Conservation (phyloP, 1,140 invertebrate genomes). For the Cydia fagiglandana region DNA sequence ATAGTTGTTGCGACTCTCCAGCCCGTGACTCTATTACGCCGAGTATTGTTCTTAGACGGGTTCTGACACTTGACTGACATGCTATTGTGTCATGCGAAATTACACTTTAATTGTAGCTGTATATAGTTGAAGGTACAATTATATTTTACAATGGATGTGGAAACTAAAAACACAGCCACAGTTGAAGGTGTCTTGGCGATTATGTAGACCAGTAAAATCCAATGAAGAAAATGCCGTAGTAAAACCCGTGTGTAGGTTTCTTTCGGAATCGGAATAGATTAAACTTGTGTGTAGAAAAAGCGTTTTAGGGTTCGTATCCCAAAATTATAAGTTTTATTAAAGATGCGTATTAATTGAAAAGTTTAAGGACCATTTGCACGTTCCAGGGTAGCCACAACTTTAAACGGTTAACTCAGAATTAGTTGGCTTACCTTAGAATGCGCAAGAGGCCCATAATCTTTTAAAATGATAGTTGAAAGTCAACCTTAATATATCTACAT, state of each 20-base stretch:
- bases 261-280: too few relatives aligned
- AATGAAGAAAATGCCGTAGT: background rate
- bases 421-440: too few relatives aligned
- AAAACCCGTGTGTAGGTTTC: too few relatives aligned
- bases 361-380: too few relatives aligned
- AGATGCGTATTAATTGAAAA: background rate
- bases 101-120: background rate
- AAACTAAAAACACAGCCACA: background rate
- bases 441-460: too few relatives aligned
- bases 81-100: background rate
- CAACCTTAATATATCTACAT: too few relatives aligned
- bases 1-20: background rate
- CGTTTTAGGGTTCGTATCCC: too few relatives aligned
- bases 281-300: too few relatives aligned
- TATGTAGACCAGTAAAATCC: background rate
- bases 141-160: background rate
- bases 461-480: too few relatives aligned
- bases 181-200: background rate
- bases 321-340: background rate
- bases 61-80: conserved; percentile 3
- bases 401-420: too few relatives aligned
- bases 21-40: background rate
- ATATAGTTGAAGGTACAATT: background rate
- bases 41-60: background rate
- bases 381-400: too few relatives aligned